phyloP scores from a whole-genome alignment of 2,113 vertebrate species.

The Stegastes partitus region DNA sequence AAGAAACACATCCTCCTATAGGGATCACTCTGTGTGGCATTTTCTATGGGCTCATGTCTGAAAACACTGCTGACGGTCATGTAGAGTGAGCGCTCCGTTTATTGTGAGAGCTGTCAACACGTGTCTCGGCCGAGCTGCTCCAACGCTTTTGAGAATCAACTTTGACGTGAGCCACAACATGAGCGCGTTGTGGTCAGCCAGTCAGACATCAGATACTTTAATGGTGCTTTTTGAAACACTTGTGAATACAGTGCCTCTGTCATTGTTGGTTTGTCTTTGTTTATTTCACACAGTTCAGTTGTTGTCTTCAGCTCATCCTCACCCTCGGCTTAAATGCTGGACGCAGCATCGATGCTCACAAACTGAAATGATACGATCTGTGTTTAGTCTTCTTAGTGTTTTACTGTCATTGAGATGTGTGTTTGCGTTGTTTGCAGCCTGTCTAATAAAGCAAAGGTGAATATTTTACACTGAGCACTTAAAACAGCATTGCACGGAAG shows the following conservation, averaged over 20 bases:
- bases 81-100: not conserved
- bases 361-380: too few relatives aligned
- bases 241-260: too few relatives aligned
- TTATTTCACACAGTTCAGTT: not conserved
- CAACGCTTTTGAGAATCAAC: not conserved
- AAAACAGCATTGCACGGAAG: too few relatives aligned
- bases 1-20: too few relatives aligned
- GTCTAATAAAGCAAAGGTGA: too few relatives aligned
- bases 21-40: not conserved
- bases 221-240: too few relatives aligned
- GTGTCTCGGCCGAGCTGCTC: not conserved
- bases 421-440: too few relatives aligned
- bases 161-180: conserved; percentile 1
- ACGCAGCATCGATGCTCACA: too few relatives aligned
- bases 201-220: not conserved
- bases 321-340: not conserved
- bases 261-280: too few relatives aligned
- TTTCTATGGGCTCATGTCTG: conserved; percentile 14
- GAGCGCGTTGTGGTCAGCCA: not conserved
- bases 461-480: too few relatives aligned
- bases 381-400: too few relatives aligned
- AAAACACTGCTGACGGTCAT: conserved; percentile 10
- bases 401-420: too few relatives aligned
- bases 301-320: not conserved
- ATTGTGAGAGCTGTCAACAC: conserved; percentile 24